These are phyloP conservation scores for Diogma glabrata DNA, from an alignment of 2,888 invertebrate genomes.

Conservation along the genomic window DNA sequence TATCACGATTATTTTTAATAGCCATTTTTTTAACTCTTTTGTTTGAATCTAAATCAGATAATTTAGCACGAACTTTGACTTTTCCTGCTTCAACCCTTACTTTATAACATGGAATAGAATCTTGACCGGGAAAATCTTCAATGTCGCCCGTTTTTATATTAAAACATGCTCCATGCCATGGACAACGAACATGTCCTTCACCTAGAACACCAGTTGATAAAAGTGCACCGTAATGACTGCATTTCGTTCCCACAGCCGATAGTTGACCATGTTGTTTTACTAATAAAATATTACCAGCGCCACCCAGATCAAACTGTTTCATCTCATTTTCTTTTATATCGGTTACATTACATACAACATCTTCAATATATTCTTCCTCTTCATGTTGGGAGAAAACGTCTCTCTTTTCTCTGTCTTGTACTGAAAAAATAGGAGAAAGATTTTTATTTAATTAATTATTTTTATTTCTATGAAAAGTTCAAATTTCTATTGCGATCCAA, in stretches of 20 bases:
- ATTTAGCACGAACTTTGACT: constrained; percentile 58
- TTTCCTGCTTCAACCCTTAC: constrained; percentile 56
- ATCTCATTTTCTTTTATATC: constrained; percentile 71
- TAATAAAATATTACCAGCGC: constrained; percentile 65
- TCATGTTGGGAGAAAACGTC: too few relatives aligned
- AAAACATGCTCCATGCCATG: constrained; percentile 97
- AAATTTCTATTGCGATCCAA: too few relatives aligned
- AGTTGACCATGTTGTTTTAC: constrained; percentile 75
- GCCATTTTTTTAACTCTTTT: constrained; percentile 55
- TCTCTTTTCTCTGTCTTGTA: too few relatives aligned
- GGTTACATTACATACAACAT: constrained; percentile 55
- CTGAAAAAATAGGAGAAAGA: too few relatives aligned
- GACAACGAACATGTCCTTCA: constrained; percentile 78
- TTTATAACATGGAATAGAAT: constrained; percentile 80
- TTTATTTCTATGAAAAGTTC: too few relatives aligned
- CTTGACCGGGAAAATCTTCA: constrained; percentile 93
- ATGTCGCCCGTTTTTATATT: constrained; percentile 84
- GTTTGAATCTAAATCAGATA: constrained; percentile 38
- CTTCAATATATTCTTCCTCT: constrained; percentile 50
- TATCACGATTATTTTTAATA: constrained; percentile 36
- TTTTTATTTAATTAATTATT: too few relatives aligned
- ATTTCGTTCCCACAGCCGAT: constrained; percentile 81
- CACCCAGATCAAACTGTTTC: constrained; percentile 61
- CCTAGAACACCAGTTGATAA: constrained; percentile 72
- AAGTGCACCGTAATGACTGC: constrained; percentile 89